Evolutionary conservation across 2,113 vertebrate species (phyloP).

Genomic region (Orthonyx spaldingii): DNA sequence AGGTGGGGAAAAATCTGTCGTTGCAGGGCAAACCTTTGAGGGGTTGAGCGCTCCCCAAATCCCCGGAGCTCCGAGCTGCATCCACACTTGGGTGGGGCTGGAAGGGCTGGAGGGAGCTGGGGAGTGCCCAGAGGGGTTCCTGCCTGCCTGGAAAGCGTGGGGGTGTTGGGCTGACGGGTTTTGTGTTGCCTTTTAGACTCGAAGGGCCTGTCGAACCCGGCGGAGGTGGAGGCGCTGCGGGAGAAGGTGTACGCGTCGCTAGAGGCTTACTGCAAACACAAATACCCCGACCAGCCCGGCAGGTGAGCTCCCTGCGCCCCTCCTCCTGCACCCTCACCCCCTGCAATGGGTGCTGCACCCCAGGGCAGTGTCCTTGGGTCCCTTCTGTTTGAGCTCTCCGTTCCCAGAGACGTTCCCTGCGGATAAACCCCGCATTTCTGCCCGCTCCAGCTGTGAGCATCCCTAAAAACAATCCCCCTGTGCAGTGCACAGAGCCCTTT

Average conservation of each 20-base stretch:
- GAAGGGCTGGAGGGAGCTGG: not conserved
- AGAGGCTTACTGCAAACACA: conserved; percentile 98
- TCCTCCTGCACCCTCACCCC: not conserved
- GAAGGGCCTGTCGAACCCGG: conserved; percentile 93
- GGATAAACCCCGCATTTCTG: fast-evolving
- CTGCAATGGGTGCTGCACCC: not conserved
- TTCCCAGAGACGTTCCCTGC: not conserved
- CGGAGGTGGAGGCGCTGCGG: conserved; percentile 91
- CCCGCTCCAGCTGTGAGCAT: not conserved
- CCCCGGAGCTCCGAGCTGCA: not conserved
- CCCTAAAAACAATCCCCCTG: not conserved
- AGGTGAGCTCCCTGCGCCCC: conserved; percentile 73
- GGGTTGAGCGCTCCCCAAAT: not conserved
- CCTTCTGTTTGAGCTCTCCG: no score
- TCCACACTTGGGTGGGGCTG: not conserved
- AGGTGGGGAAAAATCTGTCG: not conserved
- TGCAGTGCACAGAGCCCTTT: not conserved
- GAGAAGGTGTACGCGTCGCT: conserved; percentile 98
- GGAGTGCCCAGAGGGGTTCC: fast-evolving
- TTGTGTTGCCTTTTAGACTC: conserved; percentile 76
- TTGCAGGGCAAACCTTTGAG: not conserved
- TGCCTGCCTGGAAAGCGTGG: not conserved
- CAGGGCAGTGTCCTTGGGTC: not conserved
- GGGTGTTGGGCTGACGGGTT: not conserved
- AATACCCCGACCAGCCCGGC: conserved; percentile 97